Base-by-base conservation (phyloP, 2,797 vertebrate species). In the Monodelphis domestica region DNA sequence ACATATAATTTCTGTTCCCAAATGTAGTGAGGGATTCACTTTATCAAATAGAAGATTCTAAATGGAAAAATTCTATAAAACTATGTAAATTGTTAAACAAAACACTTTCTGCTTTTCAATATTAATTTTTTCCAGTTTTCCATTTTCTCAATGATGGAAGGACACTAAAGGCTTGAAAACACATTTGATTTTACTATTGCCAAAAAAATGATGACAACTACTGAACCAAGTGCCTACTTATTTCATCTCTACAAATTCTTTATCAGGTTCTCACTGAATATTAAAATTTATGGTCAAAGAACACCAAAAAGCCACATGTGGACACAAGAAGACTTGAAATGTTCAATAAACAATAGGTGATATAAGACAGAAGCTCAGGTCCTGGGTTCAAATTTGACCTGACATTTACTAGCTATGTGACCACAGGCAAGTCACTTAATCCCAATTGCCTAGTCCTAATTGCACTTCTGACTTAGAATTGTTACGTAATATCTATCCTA, bases 61-160 rank as follows among this genome's bases (percentile, higher is more conserved):
- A 92, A 92, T 94, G 84, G 94, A 94, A 96, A n/a, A 94, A 95
- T 1, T 78, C 57, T 63, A 63, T 15, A 54, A 59, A 91, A 15
- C 92, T 50, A 57, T 53, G 91, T 11, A 94, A 95, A 57, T 93
- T 54, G 55, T 17, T 29, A 54, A 63, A 1, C 54, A 51, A 88
- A 11, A 92, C 1, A 54, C 57, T 54, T 0, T n/a, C 11, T 52
- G 21, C 11, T 93, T 87, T 87, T 88, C 24, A 92, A 7, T 29
- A 91, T 90, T 87, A 87, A 10, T 89, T 45, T 24, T 90, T 45
- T 24, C 93, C 1, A 92, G 87, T 70, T 45, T 93, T 95, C 53
- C 45, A 94, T 33, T 90, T 96, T 92, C 91, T 88, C 91, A 96
- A 94, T 57, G 15, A 70, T 1, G 12, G 33, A 5, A 70, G 59